Evolutionary conservation across 1,140 invertebrate species (phyloP).

Genomic region (Drosophila littoralis): DNA sequence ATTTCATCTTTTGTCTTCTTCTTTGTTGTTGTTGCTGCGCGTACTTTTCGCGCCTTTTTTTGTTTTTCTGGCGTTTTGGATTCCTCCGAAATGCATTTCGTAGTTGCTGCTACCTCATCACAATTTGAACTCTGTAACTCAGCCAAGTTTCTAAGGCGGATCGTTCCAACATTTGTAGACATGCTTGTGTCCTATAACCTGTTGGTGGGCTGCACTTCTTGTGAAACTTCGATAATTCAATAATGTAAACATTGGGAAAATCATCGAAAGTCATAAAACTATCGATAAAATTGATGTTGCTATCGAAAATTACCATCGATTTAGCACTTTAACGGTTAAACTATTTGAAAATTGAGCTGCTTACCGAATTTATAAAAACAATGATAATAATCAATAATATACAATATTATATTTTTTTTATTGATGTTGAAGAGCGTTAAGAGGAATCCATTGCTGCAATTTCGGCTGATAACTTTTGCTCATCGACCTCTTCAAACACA

Average conservation of each 20-base stretch:
- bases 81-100: not conserved
- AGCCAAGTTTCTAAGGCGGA: conserved; percentile 45
- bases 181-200: conserved; percentile 9
- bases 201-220: not conserved
- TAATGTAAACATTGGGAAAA: not conserved
- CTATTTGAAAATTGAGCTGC: no score
- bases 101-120: not conserved
- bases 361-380: not conserved
- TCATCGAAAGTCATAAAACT: not conserved
- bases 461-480: not conserved
- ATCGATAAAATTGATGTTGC: not conserved
- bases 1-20: conserved; percentile 32
- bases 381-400: not conserved
- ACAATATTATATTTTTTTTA: not conserved
- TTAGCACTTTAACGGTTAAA: no score
- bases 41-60: conserved; percentile 45
- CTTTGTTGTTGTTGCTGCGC: conserved; percentile 54
- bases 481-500: not conserved
- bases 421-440: not conserved
- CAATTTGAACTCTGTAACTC: conserved; percentile 30
- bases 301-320: not conserved
- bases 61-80: conserved; percentile 47
- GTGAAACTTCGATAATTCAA: not conserved
- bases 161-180: conserved; percentile 48
- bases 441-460: no score